Conservation (phyloP, 2,797 vertebrate species). For the Syngnathus rostellatus region DNA sequence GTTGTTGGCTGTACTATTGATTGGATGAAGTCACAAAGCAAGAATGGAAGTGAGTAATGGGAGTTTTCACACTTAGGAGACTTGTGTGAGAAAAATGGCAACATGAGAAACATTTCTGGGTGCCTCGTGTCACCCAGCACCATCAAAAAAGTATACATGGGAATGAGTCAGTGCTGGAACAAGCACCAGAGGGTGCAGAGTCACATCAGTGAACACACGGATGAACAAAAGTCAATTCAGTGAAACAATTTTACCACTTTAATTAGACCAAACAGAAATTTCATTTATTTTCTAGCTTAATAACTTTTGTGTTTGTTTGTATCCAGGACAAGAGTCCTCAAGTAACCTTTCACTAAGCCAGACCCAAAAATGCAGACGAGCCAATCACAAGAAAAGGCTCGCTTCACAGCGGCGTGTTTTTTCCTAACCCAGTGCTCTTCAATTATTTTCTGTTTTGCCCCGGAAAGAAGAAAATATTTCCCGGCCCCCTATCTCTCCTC, state of each 20-base stretch:
- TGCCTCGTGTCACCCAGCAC: not conserved
- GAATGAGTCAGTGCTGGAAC: not conserved
- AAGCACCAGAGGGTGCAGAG: not conserved
- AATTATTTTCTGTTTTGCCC: no score
- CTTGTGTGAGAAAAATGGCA: conserved; percentile 6
- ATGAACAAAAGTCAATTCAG: not conserved
- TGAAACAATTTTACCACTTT: not conserved
- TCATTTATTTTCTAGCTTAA: not conserved
- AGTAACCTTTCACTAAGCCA: not conserved
- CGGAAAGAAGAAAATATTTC: no score
- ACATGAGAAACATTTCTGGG: not conserved
- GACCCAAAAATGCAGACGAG: no score
- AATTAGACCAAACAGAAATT: not conserved
- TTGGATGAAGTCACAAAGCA: conserved; percentile 18
- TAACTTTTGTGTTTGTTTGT: not conserved
- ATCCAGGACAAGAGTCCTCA: not conserved
- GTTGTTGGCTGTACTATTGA: conserved; percentile 19
- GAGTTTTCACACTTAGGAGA: conserved; percentile 13
- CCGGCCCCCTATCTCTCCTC: no score
- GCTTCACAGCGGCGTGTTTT: no score
- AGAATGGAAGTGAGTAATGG: conserved; percentile 10
- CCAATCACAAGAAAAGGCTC: no score
- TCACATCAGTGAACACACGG: not conserved
- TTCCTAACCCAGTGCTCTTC: not conserved
- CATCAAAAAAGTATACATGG: not conserved